phyloP scores from a whole-genome alignment of 2,797 vertebrate species.

The Centropyge bicolor region DNA sequence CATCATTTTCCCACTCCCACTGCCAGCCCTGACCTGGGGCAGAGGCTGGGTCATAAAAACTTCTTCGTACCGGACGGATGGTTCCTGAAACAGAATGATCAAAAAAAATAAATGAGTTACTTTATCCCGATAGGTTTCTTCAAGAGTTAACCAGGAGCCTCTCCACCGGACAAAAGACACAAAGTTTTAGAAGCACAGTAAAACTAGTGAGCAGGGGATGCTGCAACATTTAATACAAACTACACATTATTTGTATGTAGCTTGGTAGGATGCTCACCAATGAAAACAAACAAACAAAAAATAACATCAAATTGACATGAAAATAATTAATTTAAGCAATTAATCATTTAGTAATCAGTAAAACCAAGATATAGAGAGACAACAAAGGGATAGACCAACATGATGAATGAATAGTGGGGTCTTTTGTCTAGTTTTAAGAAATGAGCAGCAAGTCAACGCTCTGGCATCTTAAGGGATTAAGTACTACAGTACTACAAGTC shows the following conservation, averaged over 20 bases:
- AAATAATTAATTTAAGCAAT: no score
- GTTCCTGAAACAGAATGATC: constrained; percentile 84
- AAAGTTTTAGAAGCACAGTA: background rate
- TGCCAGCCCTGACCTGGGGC: constrained; percentile 94
- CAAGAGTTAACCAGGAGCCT: background rate
- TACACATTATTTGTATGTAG: no score
- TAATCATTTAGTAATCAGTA: background rate
- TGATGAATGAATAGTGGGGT: background rate
- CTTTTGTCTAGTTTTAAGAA: background rate
- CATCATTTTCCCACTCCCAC: constrained; percentile 97
- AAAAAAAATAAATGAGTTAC: background rate
- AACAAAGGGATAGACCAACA: background rate
- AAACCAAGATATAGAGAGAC: background rate
- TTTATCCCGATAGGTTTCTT: background rate
- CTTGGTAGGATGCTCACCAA: no score
- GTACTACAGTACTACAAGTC: background rate
- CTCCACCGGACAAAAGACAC: background rate
- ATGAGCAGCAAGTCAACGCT: background rate
- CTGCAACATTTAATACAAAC: no score
- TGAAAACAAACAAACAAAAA: no score
- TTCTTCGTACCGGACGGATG: constrained; percentile 93
- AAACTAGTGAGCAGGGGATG: no score
- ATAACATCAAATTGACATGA: no score
- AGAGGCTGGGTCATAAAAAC: constrained; percentile 91
- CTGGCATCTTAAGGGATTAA: background rate